These are phyloP conservation scores for Drosophila kokeensis DNA, from an alignment of 2,888 invertebrate species.

Conservation along the genomic window DNA sequence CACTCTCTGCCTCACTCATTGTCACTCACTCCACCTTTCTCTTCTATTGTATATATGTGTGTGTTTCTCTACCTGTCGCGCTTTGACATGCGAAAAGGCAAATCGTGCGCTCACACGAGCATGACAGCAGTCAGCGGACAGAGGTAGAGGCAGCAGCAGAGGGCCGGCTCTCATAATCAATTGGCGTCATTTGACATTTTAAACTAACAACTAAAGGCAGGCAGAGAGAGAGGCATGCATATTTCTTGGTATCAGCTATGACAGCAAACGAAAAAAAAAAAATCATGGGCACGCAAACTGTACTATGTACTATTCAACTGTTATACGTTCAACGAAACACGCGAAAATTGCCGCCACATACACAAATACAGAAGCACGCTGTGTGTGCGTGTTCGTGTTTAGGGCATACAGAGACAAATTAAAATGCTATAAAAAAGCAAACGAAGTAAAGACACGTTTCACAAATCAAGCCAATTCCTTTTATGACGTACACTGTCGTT, in stretches of 20 bases:
- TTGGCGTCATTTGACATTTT: conserved; percentile 81
- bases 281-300: conserved; percentile 56
- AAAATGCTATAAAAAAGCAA: conserved; percentile 80
- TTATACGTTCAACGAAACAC: conserved; percentile 56
- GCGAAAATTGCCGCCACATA: conserved; percentile 57
- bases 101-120: conserved; percentile 51
- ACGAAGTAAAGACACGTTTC: conserved; percentile 79
- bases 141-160: conserved; percentile 22
- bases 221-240: conserved; percentile 38
- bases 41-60: conserved; percentile 9
- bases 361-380: conserved; percentile 15
- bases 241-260: conserved; percentile 42
- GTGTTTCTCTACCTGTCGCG: conserved; percentile 72
- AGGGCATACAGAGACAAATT: conserved; percentile 78
- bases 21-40: neutral
- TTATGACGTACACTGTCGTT: conserved; percentile 70
- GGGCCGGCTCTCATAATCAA: conserved; percentile 74
- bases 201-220: conserved; percentile 55
- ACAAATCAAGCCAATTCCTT: conserved; percentile 78
- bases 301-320: conserved; percentile 63
- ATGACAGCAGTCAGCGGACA: conserved; percentile 26
- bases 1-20: neutral
- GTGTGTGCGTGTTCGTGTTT: conserved; percentile 62
- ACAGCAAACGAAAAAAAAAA: conserved; percentile 54
- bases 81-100: conserved; percentile 75